Percentiles rank a stretch among this genome's conserved stretches.
Conservation (phyloP, 2,888 invertebrate genomes). For the Troides oblongomaculatus region DNA sequence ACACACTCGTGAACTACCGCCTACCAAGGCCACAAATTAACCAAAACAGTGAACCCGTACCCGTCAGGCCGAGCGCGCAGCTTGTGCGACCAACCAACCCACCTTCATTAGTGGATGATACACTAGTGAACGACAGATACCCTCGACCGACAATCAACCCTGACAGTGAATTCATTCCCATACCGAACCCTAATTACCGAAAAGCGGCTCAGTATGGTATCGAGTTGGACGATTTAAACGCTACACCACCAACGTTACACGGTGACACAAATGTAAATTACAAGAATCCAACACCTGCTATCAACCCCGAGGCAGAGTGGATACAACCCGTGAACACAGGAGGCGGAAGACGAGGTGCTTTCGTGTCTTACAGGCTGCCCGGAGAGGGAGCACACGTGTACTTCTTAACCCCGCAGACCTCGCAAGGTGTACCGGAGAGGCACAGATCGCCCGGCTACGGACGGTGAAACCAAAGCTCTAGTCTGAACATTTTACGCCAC, state of each 20-base stretch:
- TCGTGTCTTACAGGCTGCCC: slow-evolving; percentile 86
- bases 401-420: slow-evolving; percentile 85
- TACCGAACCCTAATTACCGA: slow-evolving; percentile 69
- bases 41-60: slow-evolving; percentile 82
- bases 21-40: slow-evolving; percentile 84
- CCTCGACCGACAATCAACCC: slow-evolving; percentile 85
- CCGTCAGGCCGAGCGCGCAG: slow-evolving; percentile 53
- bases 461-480: slow-evolving; percentile 77
- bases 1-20: slow-evolving; percentile 86
- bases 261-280: slow-evolving; percentile 81
- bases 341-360: slow-evolving; percentile 64
- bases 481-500: slow-evolving; percentile 64
- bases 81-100: slow-evolving; percentile 58
- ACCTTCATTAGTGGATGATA: slow-evolving; percentile 81
- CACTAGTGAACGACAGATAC: slow-evolving; percentile 84
- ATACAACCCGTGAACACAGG: slow-evolving; percentile 73
- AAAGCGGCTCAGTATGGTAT: slow-evolving; percentile 56
- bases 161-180: slow-evolving; percentile 82
- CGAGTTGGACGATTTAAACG: slow-evolving; percentile 69
- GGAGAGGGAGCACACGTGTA: slow-evolving; percentile 89
- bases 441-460: slow-evolving; percentile 68
- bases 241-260: slow-evolving; percentile 53
- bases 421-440: slow-evolving; percentile 54
- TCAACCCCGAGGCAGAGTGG: slow-evolving; percentile 82
- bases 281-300: slow-evolving; percentile 75